These are phyloP conservation scores for Cololabis saira DNA, from an alignment of 2,113 vertebrate genomes.

Conservation along the genomic window DNA sequence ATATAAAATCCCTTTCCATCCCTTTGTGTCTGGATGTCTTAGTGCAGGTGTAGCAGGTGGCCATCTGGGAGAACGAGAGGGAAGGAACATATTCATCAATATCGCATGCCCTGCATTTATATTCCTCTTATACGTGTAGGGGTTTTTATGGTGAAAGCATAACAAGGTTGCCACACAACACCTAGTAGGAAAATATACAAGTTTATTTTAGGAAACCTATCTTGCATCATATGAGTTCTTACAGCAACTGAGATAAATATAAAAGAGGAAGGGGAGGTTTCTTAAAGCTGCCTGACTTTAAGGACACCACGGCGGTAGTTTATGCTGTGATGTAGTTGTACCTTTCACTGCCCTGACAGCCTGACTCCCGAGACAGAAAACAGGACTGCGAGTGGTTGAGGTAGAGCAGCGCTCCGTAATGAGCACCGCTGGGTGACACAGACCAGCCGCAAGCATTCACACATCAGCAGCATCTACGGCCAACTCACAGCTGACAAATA, in stretches of 20 bases:
- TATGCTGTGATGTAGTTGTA: too few species aligned
- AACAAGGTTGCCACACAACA: not conserved
- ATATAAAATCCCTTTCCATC: constrained; percentile 82
- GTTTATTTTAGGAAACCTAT: too few species aligned
- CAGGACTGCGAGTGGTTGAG: not conserved
- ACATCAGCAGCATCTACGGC: constrained; percentile 1
- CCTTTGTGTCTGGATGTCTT: constrained; percentile 84
- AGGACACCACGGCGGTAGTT: too few species aligned
- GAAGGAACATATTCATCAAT: constrained; percentile 46
- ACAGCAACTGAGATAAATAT: too few species aligned
- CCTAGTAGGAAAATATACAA: too few species aligned
- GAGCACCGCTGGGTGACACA: too few species aligned
- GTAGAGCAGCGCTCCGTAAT: not conserved
- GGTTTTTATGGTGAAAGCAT: constrained; percentile 23
- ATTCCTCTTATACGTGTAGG: constrained; percentile 15
- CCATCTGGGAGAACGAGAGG: constrained; percentile 76
- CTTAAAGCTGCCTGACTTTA: too few species aligned
- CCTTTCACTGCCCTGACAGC: not conserved
- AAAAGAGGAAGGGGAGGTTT: too few species aligned
- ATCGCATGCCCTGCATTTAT: constrained; percentile 22
- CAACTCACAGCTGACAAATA: constrained; percentile 32
- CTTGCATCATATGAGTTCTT: too few species aligned
- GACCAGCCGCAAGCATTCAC: constrained; percentile 1
- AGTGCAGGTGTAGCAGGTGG: constrained; percentile 90
- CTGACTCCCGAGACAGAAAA: constrained; percentile 8